Evolutionary conservation across 2,888 invertebrate species (phyloP).

Genomic region (Drosophila antonietae): DNA sequence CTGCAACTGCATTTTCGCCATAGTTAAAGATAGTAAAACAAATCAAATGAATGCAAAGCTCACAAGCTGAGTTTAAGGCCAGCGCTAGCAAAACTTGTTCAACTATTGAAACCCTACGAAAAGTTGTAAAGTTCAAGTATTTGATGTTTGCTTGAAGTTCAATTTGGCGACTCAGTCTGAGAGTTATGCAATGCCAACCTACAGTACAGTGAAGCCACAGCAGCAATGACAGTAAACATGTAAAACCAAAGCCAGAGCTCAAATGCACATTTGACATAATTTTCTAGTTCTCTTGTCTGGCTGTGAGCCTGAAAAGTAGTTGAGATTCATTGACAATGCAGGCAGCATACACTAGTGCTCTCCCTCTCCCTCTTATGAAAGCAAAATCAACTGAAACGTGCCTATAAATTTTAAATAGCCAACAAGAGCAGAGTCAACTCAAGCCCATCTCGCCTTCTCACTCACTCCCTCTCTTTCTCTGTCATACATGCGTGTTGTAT

Average conservation of each 20-base stretch:
- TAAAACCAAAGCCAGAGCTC: conserved; percentile 40
- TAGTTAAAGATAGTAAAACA: background rate
- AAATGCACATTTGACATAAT: conserved; percentile 68
- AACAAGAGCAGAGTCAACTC: conserved; percentile 24
- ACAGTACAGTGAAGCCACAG: conserved; percentile 7
- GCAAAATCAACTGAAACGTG: conserved; percentile 66
- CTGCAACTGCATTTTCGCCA: background rate
- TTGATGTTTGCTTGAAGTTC: conserved; percentile 8
- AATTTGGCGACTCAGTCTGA: background rate
- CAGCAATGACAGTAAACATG: conserved; percentile 39
- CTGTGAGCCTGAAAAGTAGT: conserved; percentile 38
- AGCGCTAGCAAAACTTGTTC: too few relatives aligned
- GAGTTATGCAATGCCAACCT: conserved; percentile 13
- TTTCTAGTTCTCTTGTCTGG: conserved; percentile 47
- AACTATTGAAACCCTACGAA: background rate
- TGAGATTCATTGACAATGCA: conserved; percentile 39
- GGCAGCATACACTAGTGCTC: conserved; percentile 1
- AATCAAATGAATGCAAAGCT: background rate
- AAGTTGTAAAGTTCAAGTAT: background rate
- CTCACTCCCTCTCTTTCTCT: background rate
- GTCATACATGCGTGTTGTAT: conserved; percentile 34
- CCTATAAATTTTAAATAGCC: conserved; percentile 72
- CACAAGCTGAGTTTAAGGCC: too few relatives aligned
- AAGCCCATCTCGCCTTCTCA: background rate
- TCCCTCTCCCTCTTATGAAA: conserved; percentile 34